Evolutionary conservation across 2,113 vertebrate species (phyloP), one percentile per base, ranked within the genome.

Genomic region (Calidris pugnax): DNA sequence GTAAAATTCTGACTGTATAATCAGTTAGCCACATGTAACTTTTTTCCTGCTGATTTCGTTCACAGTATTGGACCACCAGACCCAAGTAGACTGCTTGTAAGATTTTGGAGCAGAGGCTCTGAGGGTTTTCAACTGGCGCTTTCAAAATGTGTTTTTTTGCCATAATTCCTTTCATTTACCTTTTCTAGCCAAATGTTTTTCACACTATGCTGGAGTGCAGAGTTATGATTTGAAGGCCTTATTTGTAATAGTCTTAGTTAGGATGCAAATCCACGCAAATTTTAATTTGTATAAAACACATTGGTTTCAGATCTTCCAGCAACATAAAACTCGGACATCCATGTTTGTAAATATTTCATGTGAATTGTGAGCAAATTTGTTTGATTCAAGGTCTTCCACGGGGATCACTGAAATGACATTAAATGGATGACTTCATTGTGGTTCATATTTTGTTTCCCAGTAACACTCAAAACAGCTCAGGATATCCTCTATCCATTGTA

Each of bases 251-350:
- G 18, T 68, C 48, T 64, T 75, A 50, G 8, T 85, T 55, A 72
- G 27, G 41, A 43, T 87, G 13, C 6, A 64, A 85, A 62, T 69
- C 35, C n/a, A 35, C n/a, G 32, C 20, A 87, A 85, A 83, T 73
- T 89, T 57, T 47, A 21, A 55, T 87, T 89, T 79, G 14, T 76
- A 63, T 74, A 60, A 87, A 93, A 66, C 16, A 27, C 13, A 1
- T 35, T 51, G 24, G 19, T 92, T 94, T 75, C 22, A 69, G 22
- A 56, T 57, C 35, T 73, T 13, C 39, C 55, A 57, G 23, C 13
- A 87, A 27, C 37, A 56, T 2, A 85, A 45, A 85, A 41, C 10
- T 79, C 0, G 0, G 45, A 79, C 45, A 53, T 37, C 27, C 3
- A 1, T 55, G 26, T 82, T 37, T 83, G 56, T n/a, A 87, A 85